Percentiles rank a stretch among this genome's conserved stretches.
These are phyloP conservation scores for Sphaerophoria taeniata DNA, from an alignment of 2,888 invertebrate genomes.

Conservation along the genomic window DNA sequence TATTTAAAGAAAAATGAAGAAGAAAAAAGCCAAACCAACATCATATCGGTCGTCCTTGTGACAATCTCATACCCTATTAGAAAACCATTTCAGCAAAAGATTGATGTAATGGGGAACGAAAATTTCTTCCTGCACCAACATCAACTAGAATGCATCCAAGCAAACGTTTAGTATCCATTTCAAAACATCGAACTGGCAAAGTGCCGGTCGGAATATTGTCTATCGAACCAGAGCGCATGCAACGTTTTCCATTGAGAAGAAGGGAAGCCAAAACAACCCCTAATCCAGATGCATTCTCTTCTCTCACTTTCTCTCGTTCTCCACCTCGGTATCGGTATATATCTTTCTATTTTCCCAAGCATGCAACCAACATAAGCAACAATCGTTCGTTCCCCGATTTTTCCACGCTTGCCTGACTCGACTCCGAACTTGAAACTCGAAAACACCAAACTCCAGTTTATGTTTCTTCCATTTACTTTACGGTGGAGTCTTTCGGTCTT, in stretches of 20 bases:
- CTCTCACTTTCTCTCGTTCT: background rate
- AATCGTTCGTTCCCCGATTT: slow-evolving; percentile 38
- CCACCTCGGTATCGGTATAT: too few species aligned
- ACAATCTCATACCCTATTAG: slow-evolving; percentile 6
- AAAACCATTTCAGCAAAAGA: background rate
- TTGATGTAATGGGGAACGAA: background rate
- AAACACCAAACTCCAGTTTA: slow-evolving; percentile 44
- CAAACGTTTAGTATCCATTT: slow-evolving; percentile 10
- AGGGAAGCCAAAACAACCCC: slow-evolving; percentile 47
- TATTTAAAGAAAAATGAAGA: slow-evolving; percentile 24
- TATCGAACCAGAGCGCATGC: slow-evolving; percentile 56
- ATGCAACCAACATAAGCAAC: slow-evolving; percentile 14
- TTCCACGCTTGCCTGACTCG: slow-evolving; percentile 62
- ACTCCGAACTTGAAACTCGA: slow-evolving; percentile 43
- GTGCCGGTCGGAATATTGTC: background rate
- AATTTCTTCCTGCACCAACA: slow-evolving; percentile 29
- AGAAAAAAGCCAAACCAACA: slow-evolving; percentile 12
- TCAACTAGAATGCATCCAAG: slow-evolving; percentile 42
- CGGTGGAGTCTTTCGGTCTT: slow-evolving; percentile 46
- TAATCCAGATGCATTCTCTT: slow-evolving; percentile 9
- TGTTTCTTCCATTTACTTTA: slow-evolving; percentile 19
- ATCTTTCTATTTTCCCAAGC: slow-evolving; percentile 2
- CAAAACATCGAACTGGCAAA: slow-evolving; percentile 7
- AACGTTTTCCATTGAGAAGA: slow-evolving; percentile 22
- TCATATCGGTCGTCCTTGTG: slow-evolving; percentile 17